Evolutionary conservation across 2,113 vertebrate genomes (phyloP).

Genomic region (Melanerpes formicivorus): DNA sequence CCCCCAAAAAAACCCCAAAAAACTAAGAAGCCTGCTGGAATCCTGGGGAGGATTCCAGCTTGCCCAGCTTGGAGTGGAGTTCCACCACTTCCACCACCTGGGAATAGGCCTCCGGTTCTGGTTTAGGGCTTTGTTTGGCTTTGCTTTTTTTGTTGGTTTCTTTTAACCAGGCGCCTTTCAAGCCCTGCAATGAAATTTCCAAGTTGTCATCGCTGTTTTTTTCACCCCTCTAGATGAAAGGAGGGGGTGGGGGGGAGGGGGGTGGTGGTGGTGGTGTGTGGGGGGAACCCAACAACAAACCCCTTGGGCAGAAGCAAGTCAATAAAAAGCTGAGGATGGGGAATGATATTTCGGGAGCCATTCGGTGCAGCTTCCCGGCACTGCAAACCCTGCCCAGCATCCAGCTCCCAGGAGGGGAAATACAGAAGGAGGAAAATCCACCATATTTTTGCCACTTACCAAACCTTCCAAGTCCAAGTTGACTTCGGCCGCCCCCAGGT

Average conservation of each 20-base stretch:
- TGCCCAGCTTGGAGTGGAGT: neutral
- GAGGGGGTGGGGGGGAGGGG: neutral
- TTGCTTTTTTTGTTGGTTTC: neutral
- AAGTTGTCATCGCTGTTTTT: neutral
- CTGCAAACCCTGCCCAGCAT: neutral
- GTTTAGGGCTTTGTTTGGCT: neutral
- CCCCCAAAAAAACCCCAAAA: too few species aligned
- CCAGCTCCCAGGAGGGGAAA: neutral
- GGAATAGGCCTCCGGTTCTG: neutral
- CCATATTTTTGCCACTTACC: neutral
- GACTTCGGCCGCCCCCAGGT: neutral
- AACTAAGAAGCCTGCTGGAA: rapidly evolving
- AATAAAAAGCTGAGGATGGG: neutral
- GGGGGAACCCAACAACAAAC: neutral
- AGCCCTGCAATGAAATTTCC: neutral
- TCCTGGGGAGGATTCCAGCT: neutral
- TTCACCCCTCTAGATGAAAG: neutral
- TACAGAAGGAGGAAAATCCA: neutral
- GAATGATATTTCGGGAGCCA: neutral
- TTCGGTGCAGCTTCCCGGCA: neutral
- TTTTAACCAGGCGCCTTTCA: neutral
- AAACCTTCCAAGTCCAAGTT: neutral
- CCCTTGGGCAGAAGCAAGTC: neutral
- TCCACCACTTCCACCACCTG: neutral
- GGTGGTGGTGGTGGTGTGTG: too few species aligned